These are phyloP conservation scores for Parasteatoda lunata DNA, from an alignment of 2,888 invertebrate species.

Conservation along the genomic window DNA sequence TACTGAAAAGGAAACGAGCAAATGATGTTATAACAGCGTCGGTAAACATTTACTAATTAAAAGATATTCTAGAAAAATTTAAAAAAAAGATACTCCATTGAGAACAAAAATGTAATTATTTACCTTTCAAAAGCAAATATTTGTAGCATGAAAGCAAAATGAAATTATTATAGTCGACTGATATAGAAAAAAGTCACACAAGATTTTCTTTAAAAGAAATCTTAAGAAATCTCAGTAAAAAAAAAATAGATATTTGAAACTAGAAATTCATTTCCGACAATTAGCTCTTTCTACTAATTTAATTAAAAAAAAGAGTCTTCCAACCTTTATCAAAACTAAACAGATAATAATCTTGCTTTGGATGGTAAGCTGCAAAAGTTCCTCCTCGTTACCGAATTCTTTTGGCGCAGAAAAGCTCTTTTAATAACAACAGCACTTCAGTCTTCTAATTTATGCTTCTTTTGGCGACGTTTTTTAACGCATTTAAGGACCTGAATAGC, in stretches of 20 bases:
- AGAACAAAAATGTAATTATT: too few species aligned
- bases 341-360: background rate
- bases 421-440: slow-evolving; percentile 38
- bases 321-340: slow-evolving; percentile 9
- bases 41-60: too few species aligned
- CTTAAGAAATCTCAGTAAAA: background rate
- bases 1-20: too few species aligned
- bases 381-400: background rate
- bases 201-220: too few species aligned
- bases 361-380: background rate
- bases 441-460: slow-evolving; percentile 25
- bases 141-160: too few species aligned
- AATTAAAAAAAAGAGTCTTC: background rate
- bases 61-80: too few species aligned
- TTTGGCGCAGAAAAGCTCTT: background rate
- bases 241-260: background rate
- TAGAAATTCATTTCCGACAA: slow-evolving; percentile 3
- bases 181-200: too few species aligned
- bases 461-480: slow-evolving; percentile 5
- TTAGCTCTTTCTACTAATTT: slow-evolving; percentile 1
- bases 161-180: too few species aligned
- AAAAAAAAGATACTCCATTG: too few species aligned
- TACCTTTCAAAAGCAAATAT: too few species aligned
- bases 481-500: background rate
- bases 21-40: too few species aligned